Base-by-base conservation (phyloP, 2,888 invertebrate genomes). In the Metellina segmentata region DNA sequence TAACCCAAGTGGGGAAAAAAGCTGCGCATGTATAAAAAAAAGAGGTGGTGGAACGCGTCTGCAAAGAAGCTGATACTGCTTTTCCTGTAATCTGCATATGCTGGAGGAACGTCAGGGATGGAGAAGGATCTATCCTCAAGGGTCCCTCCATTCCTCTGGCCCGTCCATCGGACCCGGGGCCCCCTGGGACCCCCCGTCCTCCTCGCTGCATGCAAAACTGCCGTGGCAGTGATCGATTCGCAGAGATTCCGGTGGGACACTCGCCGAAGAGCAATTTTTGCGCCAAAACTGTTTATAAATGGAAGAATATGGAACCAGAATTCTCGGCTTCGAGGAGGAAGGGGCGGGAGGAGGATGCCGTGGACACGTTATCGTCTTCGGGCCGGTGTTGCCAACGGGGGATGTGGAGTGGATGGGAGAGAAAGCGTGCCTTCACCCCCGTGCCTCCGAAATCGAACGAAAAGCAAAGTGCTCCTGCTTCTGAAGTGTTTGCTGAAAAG, bases 261-360 rank as follows among this genome's bases (percentile, higher is more conserved):
- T 87, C 81, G 82, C 82, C 78, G 89, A 79, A 89, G 85, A 85
- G 91, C 87, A 87, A 86, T 91, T 91, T 90, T 91, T 91, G 85
- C 86, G 91, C 91, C 89, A 91, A 91, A 91, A 91, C 91, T 91
- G 91, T 91, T 91, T 91, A 91, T 91, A 91, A 91, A 91, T 91
- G 91, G 87, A 91, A 83, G 91, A 78, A 87, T 89, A 89, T 89
- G 91, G 90, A 90, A 81, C 71, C 74, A 85, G 85, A 79, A 85
- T 90, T 77, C 71, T 85, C 83, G 70, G 49, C 34, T 34, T 34
- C 51, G 78, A 78, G 70, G 52, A 69, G 70, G 20, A 74, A 53
- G 78, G 13, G 51, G 20, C 13, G 19, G 75, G 75, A 34, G 77
- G 81, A 48, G 81, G 51, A 49, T 13, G 51, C 53, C 74, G 83